A percentile compares a stretch with the other conserved stretches of the same genome.
Evolutionary conservation across 2,797 vertebrate genomes (phyloP).

Genomic region (Tapera naevia): DNA sequence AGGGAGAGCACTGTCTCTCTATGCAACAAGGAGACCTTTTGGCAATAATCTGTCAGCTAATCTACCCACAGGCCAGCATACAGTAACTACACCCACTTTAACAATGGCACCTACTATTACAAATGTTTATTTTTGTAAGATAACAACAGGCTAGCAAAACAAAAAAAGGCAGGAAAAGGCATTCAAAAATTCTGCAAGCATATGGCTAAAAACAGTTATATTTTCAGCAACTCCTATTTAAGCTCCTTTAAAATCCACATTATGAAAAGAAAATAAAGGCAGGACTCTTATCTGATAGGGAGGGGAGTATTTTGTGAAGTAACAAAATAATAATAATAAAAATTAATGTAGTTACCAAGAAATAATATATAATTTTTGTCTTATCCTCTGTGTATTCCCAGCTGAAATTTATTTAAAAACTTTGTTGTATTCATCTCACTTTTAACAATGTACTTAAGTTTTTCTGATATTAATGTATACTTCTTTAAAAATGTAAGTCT

Average conservation of each 20-base stretch:
- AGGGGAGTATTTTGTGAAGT: not conserved
- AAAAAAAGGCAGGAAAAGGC: slow-evolving; percentile 17
- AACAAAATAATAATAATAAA: not conserved
- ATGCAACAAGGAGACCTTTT: not conserved
- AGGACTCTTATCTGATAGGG: not conserved
- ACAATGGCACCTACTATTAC: not conserved
- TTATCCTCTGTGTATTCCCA: not conserved
- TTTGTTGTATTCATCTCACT: not conserved
- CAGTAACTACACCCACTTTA: slow-evolving; percentile 9
- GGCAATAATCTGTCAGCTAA: not conserved
- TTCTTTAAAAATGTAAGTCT: not conserved
- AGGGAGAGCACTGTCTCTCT: not conserved
- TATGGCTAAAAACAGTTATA: not conserved
- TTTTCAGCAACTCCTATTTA: not conserved
- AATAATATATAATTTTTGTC: too few relatives aligned
- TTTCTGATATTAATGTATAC: not conserved
- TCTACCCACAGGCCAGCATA: not conserved
- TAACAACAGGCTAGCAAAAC: not conserved
- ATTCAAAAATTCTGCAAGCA: not conserved
- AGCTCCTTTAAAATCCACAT: not conserved
- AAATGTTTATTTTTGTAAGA: not conserved
- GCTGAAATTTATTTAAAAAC: not conserved
- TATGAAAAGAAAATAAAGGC: not conserved
- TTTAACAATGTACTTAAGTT: not conserved
- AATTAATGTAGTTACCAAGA: not conserved